A percentile compares a stretch with the other conserved stretches of the same genome.
Evolutionary conservation across 2,888 invertebrate species (phyloP).

Genomic region (Belgica antarctica): DNA sequence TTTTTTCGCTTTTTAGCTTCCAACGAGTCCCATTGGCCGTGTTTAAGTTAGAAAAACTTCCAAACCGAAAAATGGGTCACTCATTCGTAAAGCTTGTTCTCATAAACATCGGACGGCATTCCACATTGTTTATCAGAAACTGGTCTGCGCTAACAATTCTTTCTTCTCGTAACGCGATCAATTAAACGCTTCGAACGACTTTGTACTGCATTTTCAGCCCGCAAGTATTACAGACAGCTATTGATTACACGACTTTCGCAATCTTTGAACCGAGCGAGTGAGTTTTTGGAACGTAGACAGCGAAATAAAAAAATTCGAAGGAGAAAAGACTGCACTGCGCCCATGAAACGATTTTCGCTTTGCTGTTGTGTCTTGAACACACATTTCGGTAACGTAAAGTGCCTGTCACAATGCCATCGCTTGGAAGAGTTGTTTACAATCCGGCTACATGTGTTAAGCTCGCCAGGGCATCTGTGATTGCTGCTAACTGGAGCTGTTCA

Average conservation of each 20-base stretch:
- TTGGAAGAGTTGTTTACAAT: background rate
- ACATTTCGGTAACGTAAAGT: slow-evolving; percentile 18
- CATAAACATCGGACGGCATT: background rate
- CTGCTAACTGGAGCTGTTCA: no score
- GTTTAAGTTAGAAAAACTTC: background rate
- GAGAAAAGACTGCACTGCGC: slow-evolving; percentile 24
- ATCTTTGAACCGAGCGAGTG: background rate
- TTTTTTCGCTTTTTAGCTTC: background rate
- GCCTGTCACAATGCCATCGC: slow-evolving; percentile 24
- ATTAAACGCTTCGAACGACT: background rate
- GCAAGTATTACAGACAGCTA: background rate
- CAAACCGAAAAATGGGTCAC: background rate
- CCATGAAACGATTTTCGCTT: slow-evolving; percentile 11
- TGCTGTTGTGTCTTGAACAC: background rate
- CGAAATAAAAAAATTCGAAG: slow-evolving; percentile 16
- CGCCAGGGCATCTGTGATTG: no score
- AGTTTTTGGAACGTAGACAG: background rate
- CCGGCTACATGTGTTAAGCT: background rate
- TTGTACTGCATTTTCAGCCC: background rate
- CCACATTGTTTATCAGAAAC: background rate
- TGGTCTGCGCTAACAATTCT: background rate
- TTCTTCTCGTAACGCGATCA: background rate
- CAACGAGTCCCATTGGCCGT: background rate
- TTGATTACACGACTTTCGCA: slow-evolving; percentile 17
- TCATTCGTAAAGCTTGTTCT: background rate